Conservation (phyloP, 2,113 vertebrate species). For the Rana temporaria region DNA sequence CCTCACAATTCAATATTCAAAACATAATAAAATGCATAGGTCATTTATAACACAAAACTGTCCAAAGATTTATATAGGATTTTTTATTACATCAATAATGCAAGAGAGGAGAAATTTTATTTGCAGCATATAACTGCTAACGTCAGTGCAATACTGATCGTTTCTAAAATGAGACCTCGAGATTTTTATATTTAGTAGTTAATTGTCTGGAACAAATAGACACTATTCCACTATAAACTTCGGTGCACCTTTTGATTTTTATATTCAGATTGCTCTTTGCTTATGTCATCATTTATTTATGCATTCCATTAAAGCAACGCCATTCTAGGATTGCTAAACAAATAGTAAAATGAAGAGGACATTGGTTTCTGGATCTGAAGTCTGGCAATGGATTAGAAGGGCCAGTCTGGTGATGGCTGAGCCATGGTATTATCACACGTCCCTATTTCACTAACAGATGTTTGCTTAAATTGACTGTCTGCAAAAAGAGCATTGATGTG, state of each 20-base stretch:
- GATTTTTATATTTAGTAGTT: slow-evolving; percentile 62
- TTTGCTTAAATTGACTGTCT: slow-evolving; percentile 18
- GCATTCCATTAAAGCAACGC: slow-evolving; percentile 36
- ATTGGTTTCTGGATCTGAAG: slow-evolving; percentile 18
- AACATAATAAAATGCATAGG: slow-evolving; percentile 34
- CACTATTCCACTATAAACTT: slow-evolving; percentile 38
- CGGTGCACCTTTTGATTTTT: slow-evolving; percentile 30
- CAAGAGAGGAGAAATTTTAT: slow-evolving; percentile 67
- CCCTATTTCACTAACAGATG: slow-evolving; percentile 30
- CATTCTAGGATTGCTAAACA: slow-evolving; percentile 37
- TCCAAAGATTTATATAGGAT: slow-evolving; percentile 22
- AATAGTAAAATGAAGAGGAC: slow-evolving; percentile 43
- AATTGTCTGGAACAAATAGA: slow-evolving; percentile 58
- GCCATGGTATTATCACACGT: slow-evolving; percentile 15
- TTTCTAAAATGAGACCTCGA: slow-evolving; percentile 69
- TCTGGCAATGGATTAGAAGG: slow-evolving; percentile 1
- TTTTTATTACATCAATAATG: slow-evolving; percentile 69
- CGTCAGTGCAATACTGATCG: slow-evolving; percentile 66
- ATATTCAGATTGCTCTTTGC: slow-evolving; percentile 35
- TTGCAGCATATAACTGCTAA: slow-evolving; percentile 66
- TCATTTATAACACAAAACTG: not conserved
- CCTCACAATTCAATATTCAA: not conserved
- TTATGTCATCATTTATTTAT: slow-evolving; percentile 49
- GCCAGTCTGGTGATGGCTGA: not conserved
- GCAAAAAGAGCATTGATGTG: slow-evolving; percentile 13